Evolutionary conservation across 2,113 vertebrate genomes (phyloP).

Genomic region (Tachysurus fulvidraco): DNA sequence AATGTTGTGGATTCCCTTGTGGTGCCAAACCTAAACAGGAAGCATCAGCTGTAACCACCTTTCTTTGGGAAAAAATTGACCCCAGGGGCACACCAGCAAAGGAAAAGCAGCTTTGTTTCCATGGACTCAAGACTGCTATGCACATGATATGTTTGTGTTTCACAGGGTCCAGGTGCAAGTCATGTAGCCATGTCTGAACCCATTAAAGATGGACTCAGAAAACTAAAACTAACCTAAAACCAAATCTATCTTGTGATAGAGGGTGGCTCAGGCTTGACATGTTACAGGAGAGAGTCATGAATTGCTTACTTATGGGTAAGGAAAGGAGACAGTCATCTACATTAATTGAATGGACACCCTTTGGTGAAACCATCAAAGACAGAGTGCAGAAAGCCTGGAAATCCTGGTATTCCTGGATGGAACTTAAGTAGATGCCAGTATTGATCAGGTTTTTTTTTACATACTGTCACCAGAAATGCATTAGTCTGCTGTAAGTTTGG

Average conservation of each 20-base stretch:
- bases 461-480: neutral
- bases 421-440: neutral
- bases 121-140: constrained; percentile 1
- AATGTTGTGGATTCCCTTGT: neutral
- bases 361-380: neutral
- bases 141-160: constrained; percentile 14
- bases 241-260: neutral
- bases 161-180: constrained; percentile 26
- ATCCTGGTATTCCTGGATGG: neutral
- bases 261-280: neutral
- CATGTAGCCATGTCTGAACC: neutral
- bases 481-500: neutral
- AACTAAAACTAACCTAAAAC: neutral
- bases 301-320: neutral
- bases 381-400: neutral
- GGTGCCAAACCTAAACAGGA: neutral
- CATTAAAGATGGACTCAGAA: neutral
- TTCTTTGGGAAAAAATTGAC: constrained; percentile 12
- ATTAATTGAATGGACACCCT: neutral
- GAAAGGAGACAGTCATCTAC: neutral
- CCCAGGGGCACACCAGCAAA: neutral
- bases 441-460: neutral
- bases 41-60: neutral
- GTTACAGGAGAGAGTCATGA: neutral
- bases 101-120: constrained; percentile 15